Evolutionary conservation across 2,888 invertebrate species (phyloP).

Genomic region (Lepidonotus clava): DNA sequence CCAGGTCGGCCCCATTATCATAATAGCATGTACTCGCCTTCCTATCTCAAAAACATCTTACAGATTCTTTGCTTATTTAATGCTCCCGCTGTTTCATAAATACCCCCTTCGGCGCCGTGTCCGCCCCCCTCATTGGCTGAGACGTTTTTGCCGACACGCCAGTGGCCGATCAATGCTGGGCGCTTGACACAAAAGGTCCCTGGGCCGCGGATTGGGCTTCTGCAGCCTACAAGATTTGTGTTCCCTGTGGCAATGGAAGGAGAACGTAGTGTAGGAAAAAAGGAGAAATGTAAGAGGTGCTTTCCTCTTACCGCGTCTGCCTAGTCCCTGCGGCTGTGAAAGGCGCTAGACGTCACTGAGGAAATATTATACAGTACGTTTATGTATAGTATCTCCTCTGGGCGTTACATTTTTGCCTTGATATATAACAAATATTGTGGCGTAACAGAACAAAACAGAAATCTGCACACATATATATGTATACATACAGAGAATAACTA

Average conservation of each 20-base stretch:
- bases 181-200: slow-evolving; percentile 1
- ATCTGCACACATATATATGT: too few relatives aligned
- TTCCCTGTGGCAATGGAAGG: too few relatives aligned
- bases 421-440: too few relatives aligned
- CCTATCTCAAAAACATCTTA: not conserved
- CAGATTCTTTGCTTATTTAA: slow-evolving; percentile 5
- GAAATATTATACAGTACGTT: too few relatives aligned
- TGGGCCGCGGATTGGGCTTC: not conserved
- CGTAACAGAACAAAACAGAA: too few relatives aligned
- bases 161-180: not conserved
- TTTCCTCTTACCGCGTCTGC: not conserved
- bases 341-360: too few relatives aligned
- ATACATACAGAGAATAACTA: too few relatives aligned
- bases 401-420: too few relatives aligned
- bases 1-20: not conserved
- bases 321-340: not conserved
- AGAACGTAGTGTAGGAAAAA: too few relatives aligned
- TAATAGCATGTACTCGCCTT: slow-evolving; percentile 18
- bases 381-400: too few relatives aligned
- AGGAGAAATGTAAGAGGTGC: slow-evolving; percentile 14
- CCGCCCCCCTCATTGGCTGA: not conserved
- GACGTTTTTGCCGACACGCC: not conserved
- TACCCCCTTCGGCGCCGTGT: not conserved
- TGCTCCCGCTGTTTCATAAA: slow-evolving; percentile 7
- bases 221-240: too few relatives aligned